Conservation (phyloP, 2,888 invertebrate genomes). For the Cheilosia soror region DNA sequence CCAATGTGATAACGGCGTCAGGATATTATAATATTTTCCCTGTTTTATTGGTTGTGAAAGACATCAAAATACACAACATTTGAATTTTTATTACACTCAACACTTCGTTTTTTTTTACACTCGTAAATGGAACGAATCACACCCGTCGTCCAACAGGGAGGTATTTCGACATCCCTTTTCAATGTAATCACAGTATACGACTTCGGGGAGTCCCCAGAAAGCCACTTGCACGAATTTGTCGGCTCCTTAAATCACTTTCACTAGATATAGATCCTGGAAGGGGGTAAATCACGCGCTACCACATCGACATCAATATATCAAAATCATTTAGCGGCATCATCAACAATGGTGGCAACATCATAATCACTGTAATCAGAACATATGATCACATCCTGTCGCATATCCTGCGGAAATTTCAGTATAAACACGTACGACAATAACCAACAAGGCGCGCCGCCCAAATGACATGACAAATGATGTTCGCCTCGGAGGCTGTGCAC, state of each 20-base stretch:
- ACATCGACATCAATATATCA: conserved; percentile 53
- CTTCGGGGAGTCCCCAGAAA: conserved; percentile 23
- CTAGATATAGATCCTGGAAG: not conserved
- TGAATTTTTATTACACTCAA: conserved; percentile 48
- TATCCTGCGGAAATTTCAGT: conserved; percentile 49
- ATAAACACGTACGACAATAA: conserved; percentile 37
- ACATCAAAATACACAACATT: conserved; percentile 37
- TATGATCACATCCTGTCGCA: conserved; percentile 60
- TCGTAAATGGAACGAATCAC: conserved; percentile 29
- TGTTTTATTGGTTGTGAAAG: conserved; percentile 55
- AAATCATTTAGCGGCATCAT: conserved; percentile 56
- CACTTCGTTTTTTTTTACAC: conserved; percentile 11
- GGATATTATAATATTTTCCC: conserved; percentile 49
- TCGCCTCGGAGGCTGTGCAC: conserved; percentile 44
- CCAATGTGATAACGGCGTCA: conserved; percentile 38
- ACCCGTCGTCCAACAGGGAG: not conserved
- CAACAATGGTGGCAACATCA: conserved; percentile 55
- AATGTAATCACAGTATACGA: conserved; percentile 12
- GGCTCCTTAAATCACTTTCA: conserved; percentile 23
- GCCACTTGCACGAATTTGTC: not conserved
- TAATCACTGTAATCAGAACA: conserved; percentile 65
- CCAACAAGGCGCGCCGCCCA: conserved; percentile 39
- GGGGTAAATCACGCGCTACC: not conserved
- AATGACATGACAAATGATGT: conserved; percentile 70
- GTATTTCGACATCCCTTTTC: not conserved